Evolutionary conservation across 2,113 vertebrate species (phyloP).

Genomic region (Calyptommatus sinebrachiatus): DNA sequence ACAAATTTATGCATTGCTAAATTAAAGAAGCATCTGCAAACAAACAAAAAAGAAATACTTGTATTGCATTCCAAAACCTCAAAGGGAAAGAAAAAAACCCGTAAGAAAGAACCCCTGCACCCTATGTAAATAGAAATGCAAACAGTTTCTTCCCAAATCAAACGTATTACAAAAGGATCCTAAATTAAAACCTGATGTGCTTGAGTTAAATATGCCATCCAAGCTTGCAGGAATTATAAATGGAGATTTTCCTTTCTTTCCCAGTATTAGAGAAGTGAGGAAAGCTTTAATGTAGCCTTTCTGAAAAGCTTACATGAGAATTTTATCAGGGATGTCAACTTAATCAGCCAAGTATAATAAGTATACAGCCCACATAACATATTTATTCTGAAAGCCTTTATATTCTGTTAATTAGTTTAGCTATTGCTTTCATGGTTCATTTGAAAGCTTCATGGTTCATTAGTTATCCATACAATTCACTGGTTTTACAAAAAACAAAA

Average conservation of each 20-base stretch:
- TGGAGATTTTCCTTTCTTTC: constrained; percentile 47
- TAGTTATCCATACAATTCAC: constrained; percentile 80
- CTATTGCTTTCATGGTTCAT: constrained; percentile 75
- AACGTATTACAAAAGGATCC: constrained; percentile 18
- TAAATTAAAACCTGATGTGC: constrained; percentile 39
- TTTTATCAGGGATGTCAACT: constrained; percentile 51
- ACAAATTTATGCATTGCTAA: no score
- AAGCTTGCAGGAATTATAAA: constrained; percentile 49
- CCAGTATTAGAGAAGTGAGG: constrained; percentile 18
- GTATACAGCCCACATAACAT: constrained; percentile 56
- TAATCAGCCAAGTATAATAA: constrained; percentile 69
- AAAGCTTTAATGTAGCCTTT: constrained; percentile 46
- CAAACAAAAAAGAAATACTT: neutral
- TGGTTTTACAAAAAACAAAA: constrained; percentile 49
- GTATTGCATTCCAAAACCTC: constrained; percentile 6
- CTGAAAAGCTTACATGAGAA: constrained; percentile 43
- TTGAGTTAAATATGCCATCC: constrained; percentile 50
- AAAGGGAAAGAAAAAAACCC: constrained; percentile 1
- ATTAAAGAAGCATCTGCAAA: neutral
- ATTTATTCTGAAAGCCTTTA: constrained; percentile 71
- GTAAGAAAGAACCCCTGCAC: constrained; percentile 11
- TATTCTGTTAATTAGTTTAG: constrained; percentile 83
- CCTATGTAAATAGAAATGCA: constrained; percentile 23
- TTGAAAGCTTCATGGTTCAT: constrained; percentile 78
- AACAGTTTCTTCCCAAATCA: constrained; percentile 35